phyloP scores from a whole-genome alignment of 2,113 vertebrate species.

The Heterochromis multidens region DNA sequence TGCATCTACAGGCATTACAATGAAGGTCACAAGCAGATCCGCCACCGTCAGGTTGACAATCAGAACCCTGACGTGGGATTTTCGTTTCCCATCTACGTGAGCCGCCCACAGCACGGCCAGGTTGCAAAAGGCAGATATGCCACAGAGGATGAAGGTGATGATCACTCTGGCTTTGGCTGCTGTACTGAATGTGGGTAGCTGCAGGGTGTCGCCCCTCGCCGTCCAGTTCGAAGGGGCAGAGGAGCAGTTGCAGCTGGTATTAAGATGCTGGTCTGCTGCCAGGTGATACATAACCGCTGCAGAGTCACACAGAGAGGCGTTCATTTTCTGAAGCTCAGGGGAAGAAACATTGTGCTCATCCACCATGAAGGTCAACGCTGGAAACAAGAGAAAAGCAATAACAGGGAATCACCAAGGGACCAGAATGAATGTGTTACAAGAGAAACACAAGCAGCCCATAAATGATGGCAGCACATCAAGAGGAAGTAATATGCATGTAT shows the following conservation, averaged over 20 bases:
- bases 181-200: constrained; percentile 65
- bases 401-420: not conserved
- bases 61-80: constrained; percentile 77
- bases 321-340: constrained; percentile 43
- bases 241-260: constrained; percentile 45
- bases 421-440: not conserved
- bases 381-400: not conserved
- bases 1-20: constrained; percentile 81
- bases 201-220: not conserved
- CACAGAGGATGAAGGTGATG: constrained; percentile 64
- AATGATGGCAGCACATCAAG: not conserved
- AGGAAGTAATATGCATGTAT: constrained; percentile 11
- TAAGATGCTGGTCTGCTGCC: constrained; percentile 1
- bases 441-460: not conserved
- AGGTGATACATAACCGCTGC: constrained; percentile 21
- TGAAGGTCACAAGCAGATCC: constrained; percentile 79
- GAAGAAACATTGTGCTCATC: constrained; percentile 23
- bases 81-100: constrained; percentile 46
- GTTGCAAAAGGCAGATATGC: constrained; percentile 61
- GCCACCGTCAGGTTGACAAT: constrained; percentile 79
- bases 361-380: constrained; percentile 12
- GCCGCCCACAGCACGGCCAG: constrained; percentile 64
- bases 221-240: constrained; percentile 22
- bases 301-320: constrained; percentile 23
- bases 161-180: constrained; percentile 65